Evolutionary conservation across 2,797 vertebrate genomes (phyloP).

Genomic region (Microchirus variegatus): DNA sequence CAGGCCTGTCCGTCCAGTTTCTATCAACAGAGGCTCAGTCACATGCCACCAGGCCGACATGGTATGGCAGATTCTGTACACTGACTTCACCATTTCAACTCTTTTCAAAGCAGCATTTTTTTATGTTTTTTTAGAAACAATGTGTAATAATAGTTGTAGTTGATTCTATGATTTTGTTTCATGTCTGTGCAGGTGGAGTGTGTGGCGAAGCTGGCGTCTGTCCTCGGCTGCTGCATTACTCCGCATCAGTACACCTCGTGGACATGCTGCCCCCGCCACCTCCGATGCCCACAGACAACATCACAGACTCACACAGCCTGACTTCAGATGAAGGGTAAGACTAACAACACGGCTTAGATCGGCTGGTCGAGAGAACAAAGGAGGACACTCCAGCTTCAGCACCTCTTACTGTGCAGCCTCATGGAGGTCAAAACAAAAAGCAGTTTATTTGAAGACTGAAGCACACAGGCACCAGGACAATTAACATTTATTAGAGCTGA

Average conservation of each 20-base stretch:
- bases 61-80: slow-evolving; percentile 21
- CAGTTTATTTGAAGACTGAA: background rate
- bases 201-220: slow-evolving; percentile 59
- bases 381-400: background rate
- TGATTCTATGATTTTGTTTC: background rate
- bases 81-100: background rate
- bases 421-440: background rate
- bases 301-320: slow-evolving; percentile 59
- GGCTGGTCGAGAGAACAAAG: background rate
- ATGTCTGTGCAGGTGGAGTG: slow-evolving; percentile 31
- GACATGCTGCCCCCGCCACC: slow-evolving; percentile 79
- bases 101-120: background rate
- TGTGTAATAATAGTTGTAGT: background rate
- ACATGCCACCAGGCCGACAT: slow-evolving; percentile 62
- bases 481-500: slow-evolving; percentile 4
- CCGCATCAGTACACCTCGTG: slow-evolving; percentile 74
- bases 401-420: no score
- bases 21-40: slow-evolving; percentile 74
- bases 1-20: slow-evolving; percentile 53
- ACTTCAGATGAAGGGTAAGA: slow-evolving; percentile 81
- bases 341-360: slow-evolving; percentile 1
- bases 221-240: slow-evolving; percentile 80
- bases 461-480: background rate
- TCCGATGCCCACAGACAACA: slow-evolving; percentile 62
- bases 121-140: background rate